These are phyloP conservation scores for Monochamus saltuarius DNA, from an alignment of 1,140 invertebrate genomes.

Conservation along the genomic window DNA sequence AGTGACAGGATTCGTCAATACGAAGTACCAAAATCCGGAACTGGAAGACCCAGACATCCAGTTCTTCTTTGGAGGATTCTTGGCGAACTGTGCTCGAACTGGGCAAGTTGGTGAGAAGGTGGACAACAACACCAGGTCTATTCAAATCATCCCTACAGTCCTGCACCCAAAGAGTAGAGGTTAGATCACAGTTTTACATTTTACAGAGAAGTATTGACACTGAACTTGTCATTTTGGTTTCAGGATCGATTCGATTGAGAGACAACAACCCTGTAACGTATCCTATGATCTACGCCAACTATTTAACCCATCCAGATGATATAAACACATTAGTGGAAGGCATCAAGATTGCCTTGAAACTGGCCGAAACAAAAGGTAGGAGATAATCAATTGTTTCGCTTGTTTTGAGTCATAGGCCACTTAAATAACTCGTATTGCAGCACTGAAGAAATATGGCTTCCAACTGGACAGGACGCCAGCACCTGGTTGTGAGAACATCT, in stretches of 20 bases:
- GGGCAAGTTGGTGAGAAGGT: slow-evolving; percentile 79
- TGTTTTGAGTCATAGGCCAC: not conserved
- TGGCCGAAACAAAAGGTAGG: slow-evolving; percentile 65
- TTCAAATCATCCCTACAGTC: slow-evolving; percentile 66
- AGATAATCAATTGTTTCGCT: not conserved
- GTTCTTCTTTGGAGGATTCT: slow-evolving; percentile 80
- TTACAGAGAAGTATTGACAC: too few species aligned
- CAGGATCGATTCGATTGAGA: slow-evolving; percentile 59
- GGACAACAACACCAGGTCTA: slow-evolving; percentile 59
- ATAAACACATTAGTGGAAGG: slow-evolving; percentile 74
- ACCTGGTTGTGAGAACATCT: slow-evolving; percentile 69
- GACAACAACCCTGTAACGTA: slow-evolving; percentile 67
- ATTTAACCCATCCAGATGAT: slow-evolving; percentile 70
- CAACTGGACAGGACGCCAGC: slow-evolving; percentile 66
- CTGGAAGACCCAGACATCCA: slow-evolving; percentile 83
- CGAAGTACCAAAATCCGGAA: slow-evolving; percentile 72
- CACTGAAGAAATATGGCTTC: slow-evolving; percentile 70
- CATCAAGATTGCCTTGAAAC: slow-evolving; percentile 72
- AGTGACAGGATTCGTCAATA: slow-evolving; percentile 79
- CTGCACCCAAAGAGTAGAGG: slow-evolving; percentile 82
- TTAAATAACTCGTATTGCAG: slow-evolving; percentile 45
- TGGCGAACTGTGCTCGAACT: slow-evolving; percentile 78
- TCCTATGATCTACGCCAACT: slow-evolving; percentile 81
- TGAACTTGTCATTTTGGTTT: slow-evolving; percentile 48
- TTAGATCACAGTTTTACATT: slow-evolving; percentile 60